phyloP scores from a whole-genome alignment of 2,888 invertebrate genomes.

The Cremastinae sp. region DNA sequence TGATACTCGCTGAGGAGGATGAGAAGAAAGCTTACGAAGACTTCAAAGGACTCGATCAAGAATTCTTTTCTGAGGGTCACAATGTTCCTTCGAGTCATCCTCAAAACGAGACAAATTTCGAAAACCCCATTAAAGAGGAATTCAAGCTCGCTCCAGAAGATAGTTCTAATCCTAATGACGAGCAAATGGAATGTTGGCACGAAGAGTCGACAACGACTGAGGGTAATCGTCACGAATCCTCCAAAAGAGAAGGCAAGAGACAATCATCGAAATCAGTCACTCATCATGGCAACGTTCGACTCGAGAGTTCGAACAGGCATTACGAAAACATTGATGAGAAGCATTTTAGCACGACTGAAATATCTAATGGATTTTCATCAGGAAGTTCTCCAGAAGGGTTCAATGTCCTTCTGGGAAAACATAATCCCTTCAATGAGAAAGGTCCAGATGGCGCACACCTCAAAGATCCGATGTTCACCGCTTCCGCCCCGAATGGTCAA shows the following conservation, averaged over 20 bases:
- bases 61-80: constrained; percentile 13
- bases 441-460: constrained; percentile 15
- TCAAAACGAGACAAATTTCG: too few species aligned
- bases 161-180: constrained; percentile 5
- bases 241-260: constrained; percentile 65
- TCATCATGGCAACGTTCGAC: constrained; percentile 61
- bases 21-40: constrained; percentile 67
- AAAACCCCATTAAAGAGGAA: background rate
- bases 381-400: too few species aligned
- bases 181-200: constrained; percentile 68
- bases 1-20: constrained; percentile 73
- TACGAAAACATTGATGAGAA: constrained; percentile 62
- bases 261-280: constrained; percentile 60
- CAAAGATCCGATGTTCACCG: constrained; percentile 57
- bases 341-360: background rate
- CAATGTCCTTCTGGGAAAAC: too few species aligned
- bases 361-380: background rate
- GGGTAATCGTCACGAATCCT: constrained; percentile 62
- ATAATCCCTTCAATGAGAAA: too few species aligned
- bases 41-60: constrained; percentile 57
- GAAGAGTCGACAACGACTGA: constrained; percentile 66
- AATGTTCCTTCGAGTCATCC: constrained; percentile 26
- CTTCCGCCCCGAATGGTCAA: constrained; percentile 83
- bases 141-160: constrained; percentile 9
- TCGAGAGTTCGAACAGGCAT: constrained; percentile 65